Conservation (phyloP, 2,888 invertebrate genomes). For the Melolontha melolontha region DNA sequence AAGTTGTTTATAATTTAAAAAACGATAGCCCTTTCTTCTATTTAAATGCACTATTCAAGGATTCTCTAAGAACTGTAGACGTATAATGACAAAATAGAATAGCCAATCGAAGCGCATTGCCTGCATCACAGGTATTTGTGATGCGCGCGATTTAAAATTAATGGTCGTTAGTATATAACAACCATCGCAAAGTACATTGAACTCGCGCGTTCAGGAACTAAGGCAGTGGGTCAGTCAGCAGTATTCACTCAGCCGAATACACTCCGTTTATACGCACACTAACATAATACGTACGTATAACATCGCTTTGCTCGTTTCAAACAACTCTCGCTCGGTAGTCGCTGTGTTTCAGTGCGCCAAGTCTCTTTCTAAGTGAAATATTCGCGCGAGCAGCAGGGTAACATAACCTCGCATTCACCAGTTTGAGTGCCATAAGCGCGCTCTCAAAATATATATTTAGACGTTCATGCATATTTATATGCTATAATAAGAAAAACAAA, state of each 20-base stretch:
- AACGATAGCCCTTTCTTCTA: slow-evolving; percentile 1
- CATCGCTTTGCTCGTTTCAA: slow-evolving; percentile 23
- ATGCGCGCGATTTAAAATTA: slow-evolving; percentile 25
- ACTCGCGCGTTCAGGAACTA: slow-evolving; percentile 62
- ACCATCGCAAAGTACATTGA: slow-evolving; percentile 60
- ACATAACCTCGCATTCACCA: slow-evolving; percentile 38
- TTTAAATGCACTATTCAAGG: background rate
- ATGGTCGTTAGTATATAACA: slow-evolving; percentile 13
- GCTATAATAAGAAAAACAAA: background rate
- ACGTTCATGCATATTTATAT: background rate
- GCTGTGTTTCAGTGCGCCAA: slow-evolving; percentile 50
- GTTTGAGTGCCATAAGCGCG: slow-evolving; percentile 39
- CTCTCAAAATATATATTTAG: slow-evolving; percentile 31
- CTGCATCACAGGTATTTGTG: slow-evolving; percentile 24
- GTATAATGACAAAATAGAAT: slow-evolving; percentile 6
- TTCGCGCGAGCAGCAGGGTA: slow-evolving; percentile 42
- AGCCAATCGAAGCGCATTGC: slow-evolving; percentile 9
- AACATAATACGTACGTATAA: slow-evolving; percentile 46
- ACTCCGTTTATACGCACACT: slow-evolving; percentile 12
- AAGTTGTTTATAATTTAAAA: background rate
- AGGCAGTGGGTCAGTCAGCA: slow-evolving; percentile 65
- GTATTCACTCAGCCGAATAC: slow-evolving; percentile 20
- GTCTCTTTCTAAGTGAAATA: slow-evolving; percentile 49
- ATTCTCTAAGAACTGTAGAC: slow-evolving; percentile 1
- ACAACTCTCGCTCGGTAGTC: slow-evolving; percentile 56